Base-by-base conservation (phyloP, 1,140 invertebrate genomes). In the Aphidius gifuensis region DNA sequence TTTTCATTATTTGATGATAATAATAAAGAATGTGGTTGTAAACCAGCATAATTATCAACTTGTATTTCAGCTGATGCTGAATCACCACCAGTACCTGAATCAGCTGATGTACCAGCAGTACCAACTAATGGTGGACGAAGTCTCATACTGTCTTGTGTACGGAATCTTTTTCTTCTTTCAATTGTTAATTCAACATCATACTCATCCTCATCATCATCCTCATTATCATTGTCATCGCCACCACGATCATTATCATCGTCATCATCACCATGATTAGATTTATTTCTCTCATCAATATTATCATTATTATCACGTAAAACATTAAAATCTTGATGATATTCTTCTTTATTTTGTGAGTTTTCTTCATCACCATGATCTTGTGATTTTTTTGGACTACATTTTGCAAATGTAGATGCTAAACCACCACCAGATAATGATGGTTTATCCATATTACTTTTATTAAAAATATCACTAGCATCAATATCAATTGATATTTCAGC, bases 71-170 rank as follows among this genome's bases (percentile, higher is more conserved):
- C 75, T 21, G 77, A 79, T 21, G 72, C 77, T 5, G 76, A 72
- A 59, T 80, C 79, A 0, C 77, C 78, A 0, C 77, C 78, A 43
- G 79, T 80, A 1, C 79, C 79, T 0, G 79, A 80, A 67, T 80
- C 79, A 2, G 79, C 79, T 1, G 77, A 80, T 0, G 73, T 68
- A 0, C 74, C 77, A 5, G 73, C 75, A 0, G 69, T 74, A 0
- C 66, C 73, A 0, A 71, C 68, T 44, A 80, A 50, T 0, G 78
- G 78, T 1, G 78, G 78, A 16, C 78, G 56, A 1, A 80, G 60
- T 21, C 75, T 72, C 3, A 70, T 71, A 16, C 75, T 72, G n/a
- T 77, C 75, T 23, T 73, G 72, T 1, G 62, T 58, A 11, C 59
- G 46, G 53, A 61, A 64, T 23, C 64, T 47, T 21, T 23, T 50